Evolutionary conservation across 2,888 invertebrate species (phyloP).

Genomic region (Calameuta idolon): DNA sequence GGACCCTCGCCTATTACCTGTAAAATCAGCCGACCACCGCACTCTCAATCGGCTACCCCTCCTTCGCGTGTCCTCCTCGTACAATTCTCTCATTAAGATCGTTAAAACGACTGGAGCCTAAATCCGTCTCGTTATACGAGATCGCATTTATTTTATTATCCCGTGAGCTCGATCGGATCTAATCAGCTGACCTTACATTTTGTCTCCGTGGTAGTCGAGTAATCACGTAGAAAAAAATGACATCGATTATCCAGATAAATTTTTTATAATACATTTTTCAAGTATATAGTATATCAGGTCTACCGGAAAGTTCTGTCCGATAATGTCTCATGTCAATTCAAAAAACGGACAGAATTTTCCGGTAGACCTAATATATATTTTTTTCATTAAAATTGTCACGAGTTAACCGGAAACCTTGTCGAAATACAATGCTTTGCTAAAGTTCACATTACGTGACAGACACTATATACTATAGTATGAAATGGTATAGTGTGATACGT

Average conservation of each 20-base stretch:
- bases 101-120: background rate
- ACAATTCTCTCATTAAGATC: background rate
- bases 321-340: too few relatives aligned
- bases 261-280: background rate
- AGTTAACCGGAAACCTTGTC: background rate
- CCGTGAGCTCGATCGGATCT: background rate
- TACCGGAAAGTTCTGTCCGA: too few relatives aligned
- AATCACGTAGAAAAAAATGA: background rate
- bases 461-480: background rate
- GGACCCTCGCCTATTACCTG: background rate
- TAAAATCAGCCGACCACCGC: background rate
- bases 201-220: background rate
- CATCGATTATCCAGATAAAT: background rate
- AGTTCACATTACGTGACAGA: background rate
- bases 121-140: background rate
- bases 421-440: background rate
- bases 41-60: background rate
- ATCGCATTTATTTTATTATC: background rate
- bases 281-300: too few relatives aligned
- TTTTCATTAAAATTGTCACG: background rate
- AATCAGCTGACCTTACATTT: background rate
- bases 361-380: too few relatives aligned
- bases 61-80: background rate
- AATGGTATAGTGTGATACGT: background rate
- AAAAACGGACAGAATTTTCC: too few relatives aligned